phyloP scores from a whole-genome alignment of 2,113 vertebrate species.

The Brevimyrus niger region DNA sequence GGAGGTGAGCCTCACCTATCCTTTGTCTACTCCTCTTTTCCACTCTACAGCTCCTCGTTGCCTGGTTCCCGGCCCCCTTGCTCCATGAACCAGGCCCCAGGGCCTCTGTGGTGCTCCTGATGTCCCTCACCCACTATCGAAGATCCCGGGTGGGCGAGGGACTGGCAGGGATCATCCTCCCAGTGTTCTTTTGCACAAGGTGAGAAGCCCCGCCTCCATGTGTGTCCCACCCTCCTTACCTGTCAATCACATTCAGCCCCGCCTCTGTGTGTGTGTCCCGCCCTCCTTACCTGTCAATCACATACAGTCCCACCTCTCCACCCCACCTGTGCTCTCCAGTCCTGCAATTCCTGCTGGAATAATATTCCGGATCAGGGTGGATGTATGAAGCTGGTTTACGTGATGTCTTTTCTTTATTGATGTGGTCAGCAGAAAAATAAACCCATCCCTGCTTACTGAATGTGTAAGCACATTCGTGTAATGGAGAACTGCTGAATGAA shows the following conservation, averaged over 20 bases:
- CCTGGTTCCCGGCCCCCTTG: constrained; percentile 74
- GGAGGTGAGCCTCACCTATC: background rate
- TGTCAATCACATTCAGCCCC: too few species aligned
- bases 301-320: background rate
- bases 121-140: constrained; percentile 99
- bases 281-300: background rate
- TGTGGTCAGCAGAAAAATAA: background rate
- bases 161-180: constrained; percentile 96
- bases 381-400: background rate
- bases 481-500: background rate
- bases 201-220: constrained; percentile 41
- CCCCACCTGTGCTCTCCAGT: background rate
- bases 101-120: constrained; percentile 99
- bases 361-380: background rate
- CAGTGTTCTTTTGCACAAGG: constrained; percentile 85
- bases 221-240: too few species aligned
- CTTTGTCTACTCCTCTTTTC: background rate
- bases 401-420: background rate
- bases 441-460: background rate
- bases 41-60: constrained; percentile 75
- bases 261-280: too few species aligned
- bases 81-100: constrained; percentile 88
- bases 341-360: background rate
- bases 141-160: constrained; percentile 99
- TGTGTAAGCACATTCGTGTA: background rate